A percentile compares a stretch with the other conserved stretches of the same genome.
These are phyloP conservation scores for Hydroisotoma schaefferi DNA, from an alignment of 2,888 invertebrate species.

Conservation along the genomic window DNA sequence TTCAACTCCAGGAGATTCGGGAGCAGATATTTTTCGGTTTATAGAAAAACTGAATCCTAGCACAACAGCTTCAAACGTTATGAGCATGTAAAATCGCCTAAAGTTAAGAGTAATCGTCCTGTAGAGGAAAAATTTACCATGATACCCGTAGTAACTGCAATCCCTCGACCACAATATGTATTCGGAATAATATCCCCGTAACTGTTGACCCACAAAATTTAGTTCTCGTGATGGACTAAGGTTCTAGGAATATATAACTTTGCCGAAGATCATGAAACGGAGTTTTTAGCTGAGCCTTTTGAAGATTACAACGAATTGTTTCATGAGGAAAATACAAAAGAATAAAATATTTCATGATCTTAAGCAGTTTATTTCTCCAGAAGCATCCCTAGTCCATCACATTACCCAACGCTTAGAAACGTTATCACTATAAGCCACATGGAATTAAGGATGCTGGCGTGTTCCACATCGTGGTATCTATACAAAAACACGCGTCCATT, in stretches of 20 bases:
- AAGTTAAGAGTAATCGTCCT: too few species aligned
- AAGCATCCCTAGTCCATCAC: constrained; percentile 8
- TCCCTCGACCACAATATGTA: constrained; percentile 62
- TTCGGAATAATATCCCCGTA: constrained; percentile 52
- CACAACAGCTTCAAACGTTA: not conserved
- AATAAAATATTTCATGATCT: not conserved
- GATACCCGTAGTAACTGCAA: constrained; percentile 61
- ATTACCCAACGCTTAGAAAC: constrained; percentile 58
- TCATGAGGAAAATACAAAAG: not conserved
- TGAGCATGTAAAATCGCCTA: not conserved
- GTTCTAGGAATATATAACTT: not conserved
- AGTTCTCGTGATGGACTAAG: constrained; percentile 13
- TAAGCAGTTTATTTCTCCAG: not conserved
- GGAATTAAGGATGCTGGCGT: constrained; percentile 59
- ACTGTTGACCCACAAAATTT: constrained; percentile 7
- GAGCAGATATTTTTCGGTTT: too few species aligned
- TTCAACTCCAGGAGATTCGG: too few species aligned
- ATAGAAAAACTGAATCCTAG: not conserved
- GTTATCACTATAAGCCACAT: constrained; percentile 59
- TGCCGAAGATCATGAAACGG: not conserved
- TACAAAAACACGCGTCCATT: constrained; percentile 26
- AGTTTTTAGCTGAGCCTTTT: not conserved
- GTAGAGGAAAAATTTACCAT: constrained; percentile 54
- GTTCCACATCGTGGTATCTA: constrained; percentile 58
- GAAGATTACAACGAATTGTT: not conserved